phyloP scores from a whole-genome alignment of 2,797 vertebrate genomes.

The Petrocephalus schoutedeni region DNA sequence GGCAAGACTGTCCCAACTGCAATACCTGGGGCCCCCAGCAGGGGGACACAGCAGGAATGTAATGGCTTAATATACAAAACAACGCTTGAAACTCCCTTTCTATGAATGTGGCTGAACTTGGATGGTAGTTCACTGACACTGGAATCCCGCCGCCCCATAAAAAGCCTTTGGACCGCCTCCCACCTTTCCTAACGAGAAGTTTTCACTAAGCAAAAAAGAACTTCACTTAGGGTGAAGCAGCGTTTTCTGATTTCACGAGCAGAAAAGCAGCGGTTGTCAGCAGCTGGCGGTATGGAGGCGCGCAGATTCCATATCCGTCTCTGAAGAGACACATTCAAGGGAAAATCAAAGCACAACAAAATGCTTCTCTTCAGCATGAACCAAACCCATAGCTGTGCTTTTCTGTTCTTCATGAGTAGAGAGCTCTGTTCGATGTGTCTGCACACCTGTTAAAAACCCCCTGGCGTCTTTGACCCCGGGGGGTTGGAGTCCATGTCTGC shows the following conservation, averaged over 20 bases:
- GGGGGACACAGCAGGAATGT: background rate
- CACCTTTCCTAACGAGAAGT: background rate
- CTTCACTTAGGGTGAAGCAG: background rate
- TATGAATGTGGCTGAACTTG: background rate
- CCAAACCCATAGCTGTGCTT: background rate
- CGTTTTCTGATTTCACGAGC: background rate
- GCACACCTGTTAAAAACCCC: background rate
- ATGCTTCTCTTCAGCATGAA: background rate
- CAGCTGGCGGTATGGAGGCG: background rate
- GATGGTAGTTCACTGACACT: background rate
- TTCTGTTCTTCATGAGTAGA: background rate
- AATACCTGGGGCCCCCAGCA: background rate
- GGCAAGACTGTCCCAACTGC: background rate
- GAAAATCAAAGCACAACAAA: background rate
- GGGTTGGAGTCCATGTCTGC: background rate
- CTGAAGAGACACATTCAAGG: background rate
- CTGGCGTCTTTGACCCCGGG: background rate
- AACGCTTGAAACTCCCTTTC: background rate
- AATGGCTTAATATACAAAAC: background rate
- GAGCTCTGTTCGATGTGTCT: background rate
- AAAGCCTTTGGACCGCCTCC: background rate
- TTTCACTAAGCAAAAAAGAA: background rate
- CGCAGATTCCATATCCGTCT: background rate
- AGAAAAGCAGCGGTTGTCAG: background rate
- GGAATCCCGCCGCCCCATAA: background rate